Evolutionary conservation across 2,797 vertebrate species (phyloP).

Genomic region (Helarctos malayanus): DNA sequence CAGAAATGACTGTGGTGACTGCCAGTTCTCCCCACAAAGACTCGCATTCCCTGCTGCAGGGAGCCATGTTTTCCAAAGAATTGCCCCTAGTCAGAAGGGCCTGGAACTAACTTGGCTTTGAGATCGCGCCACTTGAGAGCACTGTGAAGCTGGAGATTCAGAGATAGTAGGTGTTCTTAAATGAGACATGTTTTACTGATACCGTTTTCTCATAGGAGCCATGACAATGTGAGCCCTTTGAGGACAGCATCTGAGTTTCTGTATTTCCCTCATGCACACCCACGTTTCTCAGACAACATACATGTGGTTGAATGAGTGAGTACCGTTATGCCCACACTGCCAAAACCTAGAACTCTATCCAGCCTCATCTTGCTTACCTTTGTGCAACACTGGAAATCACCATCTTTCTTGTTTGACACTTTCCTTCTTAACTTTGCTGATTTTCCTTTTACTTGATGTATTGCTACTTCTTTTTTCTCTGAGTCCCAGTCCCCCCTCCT

Average conservation of each 20-base stretch:
- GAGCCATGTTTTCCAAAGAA: conserved; percentile 21
- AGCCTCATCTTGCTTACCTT: background rate
- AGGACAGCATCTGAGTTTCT: background rate
- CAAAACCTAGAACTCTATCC: background rate
- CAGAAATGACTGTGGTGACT: background rate
- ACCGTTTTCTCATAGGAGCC: background rate
- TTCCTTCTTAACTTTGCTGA: background rate
- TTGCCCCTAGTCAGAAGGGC: background rate
- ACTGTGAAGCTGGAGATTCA: background rate
- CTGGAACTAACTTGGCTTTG: background rate
- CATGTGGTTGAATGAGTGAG: background rate
- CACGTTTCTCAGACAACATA: background rate
- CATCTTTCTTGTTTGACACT: background rate
- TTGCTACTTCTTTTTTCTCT: background rate
- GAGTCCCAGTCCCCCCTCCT: rapidly evolving
- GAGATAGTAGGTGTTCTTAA: background rate
- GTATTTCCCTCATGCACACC: background rate
- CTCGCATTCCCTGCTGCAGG: background rate
- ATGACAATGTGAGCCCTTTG: background rate
- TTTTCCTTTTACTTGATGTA: background rate
- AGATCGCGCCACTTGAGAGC: background rate
- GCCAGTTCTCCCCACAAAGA: background rate
- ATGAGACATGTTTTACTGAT: background rate
- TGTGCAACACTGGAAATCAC: background rate
- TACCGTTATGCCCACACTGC: background rate